Evolutionary conservation across 1,140 invertebrate genomes (phyloP).

Genomic region (Pinna nobilis): DNA sequence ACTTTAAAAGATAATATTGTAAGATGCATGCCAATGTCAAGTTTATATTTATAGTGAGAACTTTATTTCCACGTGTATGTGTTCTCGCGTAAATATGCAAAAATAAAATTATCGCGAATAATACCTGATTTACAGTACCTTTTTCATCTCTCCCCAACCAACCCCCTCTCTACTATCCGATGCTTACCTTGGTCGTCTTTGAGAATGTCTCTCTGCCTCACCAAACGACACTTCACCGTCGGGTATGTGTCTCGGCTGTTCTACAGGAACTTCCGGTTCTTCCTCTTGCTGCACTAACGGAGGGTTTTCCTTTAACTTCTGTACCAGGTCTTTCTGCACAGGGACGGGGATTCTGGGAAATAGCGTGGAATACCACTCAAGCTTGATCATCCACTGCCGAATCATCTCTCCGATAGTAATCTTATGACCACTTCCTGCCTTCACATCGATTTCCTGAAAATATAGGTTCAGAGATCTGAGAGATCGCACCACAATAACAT

Average conservation of each 20-base stretch:
- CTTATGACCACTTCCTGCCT: slow-evolving; percentile 95
- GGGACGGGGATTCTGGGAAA: slow-evolving; percentile 99
- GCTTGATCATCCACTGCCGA: slow-evolving; percentile 93
- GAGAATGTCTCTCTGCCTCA: slow-evolving; percentile 72
- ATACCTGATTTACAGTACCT: slow-evolving; percentile 3
- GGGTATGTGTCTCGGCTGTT: slow-evolving; percentile 69
- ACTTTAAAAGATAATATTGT: no score
- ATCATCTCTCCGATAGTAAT: slow-evolving; percentile 97
- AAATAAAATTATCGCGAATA: not conserved
- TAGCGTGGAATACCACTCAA: slow-evolving; percentile 95
- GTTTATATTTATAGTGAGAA: no score
- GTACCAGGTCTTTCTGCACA: slow-evolving; percentile 85
- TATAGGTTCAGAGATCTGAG: no score
- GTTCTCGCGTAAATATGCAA: not conserved
- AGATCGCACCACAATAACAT: no score
- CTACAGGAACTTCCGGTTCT: not conserved
- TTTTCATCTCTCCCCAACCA: slow-evolving; percentile 3
- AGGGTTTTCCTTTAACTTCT: slow-evolving; percentile 59
- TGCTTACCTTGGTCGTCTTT: slow-evolving; percentile 42
- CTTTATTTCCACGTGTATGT: not conserved
- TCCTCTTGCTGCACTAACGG: not conserved
- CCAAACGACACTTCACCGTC: slow-evolving; percentile 78
- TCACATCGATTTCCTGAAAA: slow-evolving; percentile 91
- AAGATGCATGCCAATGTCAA: no score
- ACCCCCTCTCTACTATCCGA: not conserved